Base-by-base conservation (phyloP, 2,113 vertebrate species). In the Aptenodytes forsteri region DNA sequence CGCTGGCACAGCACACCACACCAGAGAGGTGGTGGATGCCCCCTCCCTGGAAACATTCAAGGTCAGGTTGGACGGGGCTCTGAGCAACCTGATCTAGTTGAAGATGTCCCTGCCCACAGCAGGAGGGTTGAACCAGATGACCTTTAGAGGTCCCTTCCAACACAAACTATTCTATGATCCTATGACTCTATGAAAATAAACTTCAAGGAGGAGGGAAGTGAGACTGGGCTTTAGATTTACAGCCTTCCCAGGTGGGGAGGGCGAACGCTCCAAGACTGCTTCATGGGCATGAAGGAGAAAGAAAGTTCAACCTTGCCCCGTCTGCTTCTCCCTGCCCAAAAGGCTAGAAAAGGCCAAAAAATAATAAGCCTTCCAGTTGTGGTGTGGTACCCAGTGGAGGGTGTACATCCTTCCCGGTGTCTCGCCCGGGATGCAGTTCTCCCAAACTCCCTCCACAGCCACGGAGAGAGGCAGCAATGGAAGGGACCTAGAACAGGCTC, bases 391-490 rank as follows among this genome's bases (percentile, higher is more conserved):
- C 15, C 27, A 18, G 32, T 44, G 34, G 16, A 58, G 13, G 9
- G 8, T 30, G 42, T 70, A 46, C 32, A 82, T 58, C 52, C 16
- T 65, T 78, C 34, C 64, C 0, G 0, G 6, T 67, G 27, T 71
- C 67, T 46, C 11, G 13, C 14, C 30, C 1, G 2, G 14, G 54
- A 44, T 36, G 36, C 1, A 2, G 6, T 21, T 84, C 65, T 91
- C 30, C 26, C 52, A 6, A 93, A 71, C 44, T 56, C 14, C 21
- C 7, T 84, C 47, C 20, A 34, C 16, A 71, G 30, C 13, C 14
- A 93, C 18, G 8, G 38, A 85, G 34, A 69, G 9, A 66, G 8
- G 30, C 26, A 86, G 38, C 22, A 87, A n/a, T 4, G 3, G 32
- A 76, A 82, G 42, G 50, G n/a, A 93, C 27, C 25, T 36, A 69